Percentiles rank a stretch among this genome's conserved stretches.
phyloP scores from a whole-genome alignment of 2,113 vertebrate species.

The Phainopepla nitens region DNA sequence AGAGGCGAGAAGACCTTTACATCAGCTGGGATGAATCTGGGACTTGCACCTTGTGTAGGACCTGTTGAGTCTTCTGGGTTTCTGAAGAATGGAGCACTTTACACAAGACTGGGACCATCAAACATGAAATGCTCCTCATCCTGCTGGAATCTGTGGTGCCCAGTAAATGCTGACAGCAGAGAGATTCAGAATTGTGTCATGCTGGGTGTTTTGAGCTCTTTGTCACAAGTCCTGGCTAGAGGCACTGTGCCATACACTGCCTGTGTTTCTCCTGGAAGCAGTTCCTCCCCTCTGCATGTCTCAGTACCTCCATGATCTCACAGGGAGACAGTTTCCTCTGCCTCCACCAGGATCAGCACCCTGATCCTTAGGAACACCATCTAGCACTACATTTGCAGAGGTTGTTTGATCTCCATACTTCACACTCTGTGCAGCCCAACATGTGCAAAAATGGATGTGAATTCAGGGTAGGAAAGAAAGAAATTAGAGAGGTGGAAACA shows the following conservation, averaged over 20 bases:
- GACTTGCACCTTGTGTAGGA: not conserved
- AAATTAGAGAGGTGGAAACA: not conserved
- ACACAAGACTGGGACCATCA: not conserved
- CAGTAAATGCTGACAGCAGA: not conserved
- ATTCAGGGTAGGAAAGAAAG: not conserved
- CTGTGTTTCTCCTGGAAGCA: not conserved
- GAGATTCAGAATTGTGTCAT: not conserved
- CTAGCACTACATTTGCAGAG: not conserved
- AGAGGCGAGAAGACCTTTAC: not conserved
- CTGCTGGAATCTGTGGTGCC: not conserved
- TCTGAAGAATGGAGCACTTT: not conserved
- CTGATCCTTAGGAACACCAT: not conserved
- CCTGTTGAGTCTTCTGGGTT: not conserved
- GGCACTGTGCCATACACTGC: rapidly evolving
- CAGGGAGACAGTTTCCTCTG: not conserved
- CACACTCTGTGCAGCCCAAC: not conserved
- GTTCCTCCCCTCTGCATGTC: not conserved
- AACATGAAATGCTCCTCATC: not conserved
- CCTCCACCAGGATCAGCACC: not conserved
- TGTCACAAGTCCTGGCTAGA: not conserved
- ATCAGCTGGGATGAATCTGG: not conserved
- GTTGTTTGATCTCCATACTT: not conserved
- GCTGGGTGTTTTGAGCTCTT: not conserved
- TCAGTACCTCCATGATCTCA: not conserved
- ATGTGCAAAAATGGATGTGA: not conserved